Conservation (phyloP, 1,140 invertebrate genomes). For the Saccostrea cuccullata region DNA sequence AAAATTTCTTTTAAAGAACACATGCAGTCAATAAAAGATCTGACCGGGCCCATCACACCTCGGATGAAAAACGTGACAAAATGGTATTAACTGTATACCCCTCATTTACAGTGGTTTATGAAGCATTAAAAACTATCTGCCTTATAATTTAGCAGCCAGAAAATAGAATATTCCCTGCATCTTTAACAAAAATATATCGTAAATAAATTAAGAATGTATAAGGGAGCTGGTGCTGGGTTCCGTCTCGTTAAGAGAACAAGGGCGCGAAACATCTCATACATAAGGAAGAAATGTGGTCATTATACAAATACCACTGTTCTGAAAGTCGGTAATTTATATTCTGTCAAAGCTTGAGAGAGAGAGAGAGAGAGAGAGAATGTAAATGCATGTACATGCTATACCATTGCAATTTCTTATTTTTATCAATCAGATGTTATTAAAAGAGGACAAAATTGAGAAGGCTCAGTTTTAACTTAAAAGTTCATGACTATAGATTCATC, state of each 20-base stretch:
- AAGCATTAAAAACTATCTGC: background rate
- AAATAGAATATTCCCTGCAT: slow-evolving; percentile 1
- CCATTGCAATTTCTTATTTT: no score
- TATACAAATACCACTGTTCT: background rate
- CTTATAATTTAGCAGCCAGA: slow-evolving; percentile 7
- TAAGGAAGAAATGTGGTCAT: background rate
- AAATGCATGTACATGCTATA: background rate
- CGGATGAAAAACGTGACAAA: background rate
- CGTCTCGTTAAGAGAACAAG: background rate
- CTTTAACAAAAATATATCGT: background rate
- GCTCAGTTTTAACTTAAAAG: no score
- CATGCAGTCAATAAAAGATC: background rate
- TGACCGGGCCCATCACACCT: background rate
- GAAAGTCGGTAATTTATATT: background rate
- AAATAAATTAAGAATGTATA: background rate
- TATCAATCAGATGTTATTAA: no score
- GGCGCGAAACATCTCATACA: slow-evolving; percentile 3
- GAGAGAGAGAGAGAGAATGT: background rate
- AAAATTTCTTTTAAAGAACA: background rate
- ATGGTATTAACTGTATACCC: slow-evolving; percentile 12
- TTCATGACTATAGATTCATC: no score
- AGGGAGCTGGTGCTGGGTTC: background rate
- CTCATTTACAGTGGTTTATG: slow-evolving; percentile 1
- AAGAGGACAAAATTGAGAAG: no score
- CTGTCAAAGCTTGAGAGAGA: background rate